A percentile compares a stretch with the other conserved stretches of the same genome.
Conservation (phyloP, 2,113 vertebrate genomes). For the Ctenodactylus gundi region DNA sequence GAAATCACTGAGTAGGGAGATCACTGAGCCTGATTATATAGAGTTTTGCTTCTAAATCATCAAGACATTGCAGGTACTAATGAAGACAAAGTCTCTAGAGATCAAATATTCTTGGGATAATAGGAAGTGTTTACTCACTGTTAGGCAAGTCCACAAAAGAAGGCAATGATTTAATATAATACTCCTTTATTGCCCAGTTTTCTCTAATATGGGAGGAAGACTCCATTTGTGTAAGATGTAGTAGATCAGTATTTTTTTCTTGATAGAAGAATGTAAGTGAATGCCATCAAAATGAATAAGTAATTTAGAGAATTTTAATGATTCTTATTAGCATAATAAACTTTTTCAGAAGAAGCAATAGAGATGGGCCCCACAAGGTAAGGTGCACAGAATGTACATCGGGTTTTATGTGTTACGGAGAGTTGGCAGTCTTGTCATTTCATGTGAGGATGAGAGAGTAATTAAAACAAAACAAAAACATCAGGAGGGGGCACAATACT, state of each 20-base stretch:
- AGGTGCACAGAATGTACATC: neutral
- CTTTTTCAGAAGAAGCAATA: neutral
- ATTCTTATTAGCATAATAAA: neutral
- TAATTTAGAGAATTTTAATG: neutral
- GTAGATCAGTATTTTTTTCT: neutral
- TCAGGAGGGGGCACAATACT: neutral
- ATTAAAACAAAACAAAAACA: neutral
- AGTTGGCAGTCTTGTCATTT: neutral
- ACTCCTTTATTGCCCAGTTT: neutral
- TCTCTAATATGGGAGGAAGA: neutral
- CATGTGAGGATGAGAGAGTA: neutral
- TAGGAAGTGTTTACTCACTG: neutral
- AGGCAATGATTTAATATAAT: neutral
- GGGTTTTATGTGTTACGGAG: neutral
- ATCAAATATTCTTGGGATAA: neutral
- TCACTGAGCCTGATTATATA: fast-evolving
- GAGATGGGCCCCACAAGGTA: neutral
- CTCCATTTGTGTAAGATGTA: neutral
- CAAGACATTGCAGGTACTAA: neutral
- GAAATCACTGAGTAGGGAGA: neutral
- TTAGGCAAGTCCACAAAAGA: neutral
- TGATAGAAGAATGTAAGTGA: neutral
- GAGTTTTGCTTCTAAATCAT: neutral
- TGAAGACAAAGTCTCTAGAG: neutral
- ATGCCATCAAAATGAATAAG: neutral